Base-by-base conservation (phyloP, 2,888 invertebrate species). In the Geotrupes spiniger region DNA sequence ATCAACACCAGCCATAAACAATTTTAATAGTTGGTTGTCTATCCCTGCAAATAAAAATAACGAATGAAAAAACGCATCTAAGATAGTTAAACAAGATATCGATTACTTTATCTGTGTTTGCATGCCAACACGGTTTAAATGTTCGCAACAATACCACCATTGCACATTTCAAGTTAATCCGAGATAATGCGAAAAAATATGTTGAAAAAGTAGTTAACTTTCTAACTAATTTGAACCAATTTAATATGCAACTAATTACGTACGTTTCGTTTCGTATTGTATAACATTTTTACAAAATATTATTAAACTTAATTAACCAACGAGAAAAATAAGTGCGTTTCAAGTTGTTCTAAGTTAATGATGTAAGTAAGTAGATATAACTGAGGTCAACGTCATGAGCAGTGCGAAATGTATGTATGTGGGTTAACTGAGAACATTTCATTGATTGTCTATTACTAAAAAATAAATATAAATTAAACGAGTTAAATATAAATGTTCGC, bases 371-470 rank as follows among this genome's bases (percentile, higher is more conserved):
- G 14, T 33, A 33, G 33, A 33, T 33, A 33, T 33, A 33, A 33
- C 14, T 33, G 33, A 15, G 56, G 56, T 58, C 56, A 58, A 54
- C 56, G 56, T 49, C 58, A 52, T 47, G 36, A 33, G 43, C 52
- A 31, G 42, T 46, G 48, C 47, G 51, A 58, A 53, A 54, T 58
- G 46, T 58, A 58, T 54, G 56, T 56, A 58, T 54, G 51, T 58
- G 50, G 58, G 58, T 56, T 58, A 58, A 56, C 50, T 57, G 49
- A 53, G 53, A 57, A 55, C 55, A 53, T 57, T 51, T 54, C 33
- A 53, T 49, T 55, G 53, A 57, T 56, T 54, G 52, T 52, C 33
- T 51, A 51, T 54, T 58, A 21, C 21, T 54, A 52, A 54, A 56
- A 50, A 54, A 58, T 53, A 21, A 21, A 21, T 21, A 21, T 21